Conservation (phyloP, 2,113 vertebrate species). For the Rhinogobius similis region DNA sequence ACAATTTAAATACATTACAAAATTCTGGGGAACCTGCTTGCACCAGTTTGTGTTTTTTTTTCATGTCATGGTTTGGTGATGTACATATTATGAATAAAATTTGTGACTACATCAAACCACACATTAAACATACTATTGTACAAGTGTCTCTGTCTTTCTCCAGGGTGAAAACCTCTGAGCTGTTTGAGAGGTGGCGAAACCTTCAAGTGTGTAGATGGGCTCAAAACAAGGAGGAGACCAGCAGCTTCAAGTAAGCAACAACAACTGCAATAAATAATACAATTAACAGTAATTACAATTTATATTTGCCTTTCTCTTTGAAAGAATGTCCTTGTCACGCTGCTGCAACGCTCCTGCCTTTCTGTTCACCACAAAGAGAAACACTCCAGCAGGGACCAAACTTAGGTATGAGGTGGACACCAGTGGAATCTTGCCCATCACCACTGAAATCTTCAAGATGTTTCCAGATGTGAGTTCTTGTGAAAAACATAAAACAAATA, state of each 20-base stretch:
- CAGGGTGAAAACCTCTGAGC: slow-evolving; percentile 95
- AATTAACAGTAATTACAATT: too few species aligned
- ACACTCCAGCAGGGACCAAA: slow-evolving; percentile 91
- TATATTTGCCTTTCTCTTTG: slow-evolving; percentile 20
- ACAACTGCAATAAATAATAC: background rate
- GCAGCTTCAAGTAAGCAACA: slow-evolving; percentile 88
- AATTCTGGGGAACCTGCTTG: background rate
- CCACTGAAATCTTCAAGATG: slow-evolving; percentile 93
- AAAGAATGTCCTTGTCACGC: slow-evolving; percentile 87
- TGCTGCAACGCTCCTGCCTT: slow-evolving; percentile 97
- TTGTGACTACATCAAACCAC: background rate
- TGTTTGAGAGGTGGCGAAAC: slow-evolving; percentile 95
- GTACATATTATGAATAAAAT: background rate
- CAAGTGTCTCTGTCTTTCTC: slow-evolving; percentile 53
- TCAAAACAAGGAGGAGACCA: slow-evolving; percentile 88
- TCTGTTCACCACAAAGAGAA: slow-evolving; percentile 96
- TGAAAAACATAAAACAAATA: background rate
- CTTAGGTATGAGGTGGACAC: slow-evolving; percentile 96
- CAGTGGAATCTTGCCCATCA: slow-evolving; percentile 90
- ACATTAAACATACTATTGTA: background rate
- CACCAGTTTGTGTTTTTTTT: background rate
- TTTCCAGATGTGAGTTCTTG: slow-evolving; percentile 88
- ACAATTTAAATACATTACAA: background rate
- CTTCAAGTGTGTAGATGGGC: slow-evolving; percentile 95
- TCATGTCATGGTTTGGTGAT: background rate